These are phyloP conservation scores for Lepus europaeus DNA, from an alignment of 2,113 vertebrate genomes.

Conservation along the genomic window DNA sequence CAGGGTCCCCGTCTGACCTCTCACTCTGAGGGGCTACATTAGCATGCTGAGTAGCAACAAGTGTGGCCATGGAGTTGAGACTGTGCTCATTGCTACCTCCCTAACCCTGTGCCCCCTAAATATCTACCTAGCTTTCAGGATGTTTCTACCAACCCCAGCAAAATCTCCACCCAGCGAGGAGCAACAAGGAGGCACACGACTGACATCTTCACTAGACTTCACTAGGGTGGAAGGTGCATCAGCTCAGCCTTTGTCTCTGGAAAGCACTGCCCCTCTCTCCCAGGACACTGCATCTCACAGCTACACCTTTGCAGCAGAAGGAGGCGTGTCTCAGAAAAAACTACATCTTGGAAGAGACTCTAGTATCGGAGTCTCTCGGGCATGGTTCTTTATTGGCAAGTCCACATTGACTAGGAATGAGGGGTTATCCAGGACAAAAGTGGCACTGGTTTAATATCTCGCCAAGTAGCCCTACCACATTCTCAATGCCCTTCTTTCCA, in stretches of 20 bases:
- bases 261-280: background rate
- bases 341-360: background rate
- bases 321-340: no score
- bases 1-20: fast-evolving
- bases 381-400: background rate
- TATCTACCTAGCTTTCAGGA: background rate
- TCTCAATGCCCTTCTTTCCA: background rate
- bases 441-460: background rate
- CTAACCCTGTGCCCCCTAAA: background rate
- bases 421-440: background rate
- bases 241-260: background rate
- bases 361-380: background rate
- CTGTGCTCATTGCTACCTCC: background rate
- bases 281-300: background rate
- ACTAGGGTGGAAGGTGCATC: fast-evolving
- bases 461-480: background rate
- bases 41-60: background rate
- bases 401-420: background rate
- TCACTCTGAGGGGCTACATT: background rate
- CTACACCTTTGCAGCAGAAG: background rate
- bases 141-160: background rate
- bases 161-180: background rate
- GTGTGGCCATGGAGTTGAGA: background rate
- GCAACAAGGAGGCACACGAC: fast-evolving
- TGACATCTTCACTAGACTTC: background rate